phyloP scores from a whole-genome alignment of 2,113 vertebrate species.

The Hemiprocne comata region DNA sequence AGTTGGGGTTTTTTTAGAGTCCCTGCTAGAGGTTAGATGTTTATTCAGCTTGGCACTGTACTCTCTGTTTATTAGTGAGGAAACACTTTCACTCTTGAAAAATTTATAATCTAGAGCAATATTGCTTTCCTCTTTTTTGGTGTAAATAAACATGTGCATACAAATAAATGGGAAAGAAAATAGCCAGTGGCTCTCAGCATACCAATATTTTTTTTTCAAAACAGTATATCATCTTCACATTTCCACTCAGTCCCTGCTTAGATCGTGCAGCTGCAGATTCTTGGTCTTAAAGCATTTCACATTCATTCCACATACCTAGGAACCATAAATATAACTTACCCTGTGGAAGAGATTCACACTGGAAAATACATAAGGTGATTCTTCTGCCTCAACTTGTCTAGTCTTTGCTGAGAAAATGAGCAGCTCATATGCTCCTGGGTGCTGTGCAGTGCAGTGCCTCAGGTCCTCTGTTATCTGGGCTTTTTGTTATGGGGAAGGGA shows the following conservation, averaged over 20 bases:
- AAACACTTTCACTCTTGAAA: not conserved
- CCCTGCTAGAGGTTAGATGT: not conserved
- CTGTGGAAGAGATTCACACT: not conserved
- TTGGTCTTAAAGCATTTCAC: not conserved
- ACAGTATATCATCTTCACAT: accelerated
- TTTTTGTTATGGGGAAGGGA: not conserved
- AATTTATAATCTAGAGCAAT: not conserved
- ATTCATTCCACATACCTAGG: not conserved
- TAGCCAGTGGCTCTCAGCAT: not conserved
- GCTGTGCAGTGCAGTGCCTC: too few species aligned
- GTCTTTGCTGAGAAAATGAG: not conserved
- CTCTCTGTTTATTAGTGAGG: not conserved
- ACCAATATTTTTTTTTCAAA: not conserved
- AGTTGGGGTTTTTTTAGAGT: not conserved
- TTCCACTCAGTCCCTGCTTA: not conserved
- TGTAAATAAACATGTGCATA: not conserved
- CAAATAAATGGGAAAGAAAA: not conserved
- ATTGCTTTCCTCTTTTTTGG: not conserved
- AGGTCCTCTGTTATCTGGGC: accelerated
- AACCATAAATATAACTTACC: not conserved
- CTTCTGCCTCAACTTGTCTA: not conserved
- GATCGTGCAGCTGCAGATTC: not conserved
- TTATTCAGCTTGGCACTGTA: not conserved
- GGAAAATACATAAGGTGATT: not conserved
- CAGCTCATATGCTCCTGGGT: accelerated